These are phyloP conservation scores for Delphinapterus leucas DNA, from an alignment of 2,113 vertebrate genomes.

Conservation along the genomic window DNA sequence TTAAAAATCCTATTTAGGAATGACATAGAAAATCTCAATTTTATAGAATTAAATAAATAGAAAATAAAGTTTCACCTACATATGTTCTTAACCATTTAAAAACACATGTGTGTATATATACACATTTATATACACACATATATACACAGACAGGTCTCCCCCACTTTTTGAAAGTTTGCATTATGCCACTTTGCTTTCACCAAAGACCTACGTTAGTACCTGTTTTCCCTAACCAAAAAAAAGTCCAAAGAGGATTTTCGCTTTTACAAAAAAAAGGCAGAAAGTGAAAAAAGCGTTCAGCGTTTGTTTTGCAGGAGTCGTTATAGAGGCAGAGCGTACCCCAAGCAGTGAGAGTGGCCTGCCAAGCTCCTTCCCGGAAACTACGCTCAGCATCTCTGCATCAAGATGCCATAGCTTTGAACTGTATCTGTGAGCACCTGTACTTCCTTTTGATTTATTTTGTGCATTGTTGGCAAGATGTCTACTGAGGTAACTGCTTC, in stretches of 20 bases:
- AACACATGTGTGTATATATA: background rate
- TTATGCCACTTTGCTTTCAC: background rate
- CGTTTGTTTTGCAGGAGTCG: background rate
- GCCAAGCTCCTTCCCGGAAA: background rate
- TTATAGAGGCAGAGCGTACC: background rate
- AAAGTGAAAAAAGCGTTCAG: background rate
- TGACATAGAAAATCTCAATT: background rate
- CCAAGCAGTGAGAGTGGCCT: background rate
- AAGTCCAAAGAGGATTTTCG: background rate
- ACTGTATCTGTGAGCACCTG: background rate
- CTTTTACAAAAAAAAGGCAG: background rate
- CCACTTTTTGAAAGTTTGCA: background rate
- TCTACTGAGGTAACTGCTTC: background rate
- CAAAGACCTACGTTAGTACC: background rate
- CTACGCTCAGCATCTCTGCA: background rate
- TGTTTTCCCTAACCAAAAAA: background rate
- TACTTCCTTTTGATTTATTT: background rate
- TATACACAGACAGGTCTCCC: background rate
- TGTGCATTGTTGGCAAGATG: background rate
- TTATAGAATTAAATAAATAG: background rate
- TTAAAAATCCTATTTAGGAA: constrained; percentile 18
- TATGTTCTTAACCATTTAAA: background rate
- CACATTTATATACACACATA: background rate
- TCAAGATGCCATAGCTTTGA: background rate
- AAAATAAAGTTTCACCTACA: background rate